Base-by-base conservation (phyloP, 1,140 invertebrate genomes). In the Neodiprion virginianus region DNA sequence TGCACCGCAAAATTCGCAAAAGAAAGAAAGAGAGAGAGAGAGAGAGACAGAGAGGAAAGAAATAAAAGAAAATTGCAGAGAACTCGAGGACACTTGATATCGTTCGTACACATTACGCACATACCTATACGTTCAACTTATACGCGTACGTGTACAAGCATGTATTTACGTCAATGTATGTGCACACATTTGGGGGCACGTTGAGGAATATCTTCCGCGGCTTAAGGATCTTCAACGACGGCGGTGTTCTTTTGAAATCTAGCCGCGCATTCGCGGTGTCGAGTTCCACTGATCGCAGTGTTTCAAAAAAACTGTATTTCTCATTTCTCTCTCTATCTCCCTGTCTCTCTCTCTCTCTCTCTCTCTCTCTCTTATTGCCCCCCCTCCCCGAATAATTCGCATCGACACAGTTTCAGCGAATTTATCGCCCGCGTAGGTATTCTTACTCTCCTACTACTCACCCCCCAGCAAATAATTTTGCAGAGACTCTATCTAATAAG, bases 181-280 rank as follows among this genome's bases (percentile, higher is more conserved):
- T 40, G 28, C 28, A 5, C 28, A 40, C 28, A 5, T 40, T 40
- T 40, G 28, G 28, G 28, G 28, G 28, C 28, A 40, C 53, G 53
- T 40, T 40, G 8, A 12, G 8, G 53, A 8, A 61, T 61, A 61
- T 8, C 28, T 61, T 17, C 53, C n/a, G 53, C 53, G 53, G 53
- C 53, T 61, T 61, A 12, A 61, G 53, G 53, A 61, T 61, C 53
- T 61, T 17, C 11, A 61, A 17, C 11, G 11, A 61, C 53, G 53
- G 53, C 53, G 53, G 53, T 61, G 11, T 61, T 61, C 53, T 61
- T 61, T 61, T 61, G 53, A 61, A 61, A 61, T 61, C 53, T 61
- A 61, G 53, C 53, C 53, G 53, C 53, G 53, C 53, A 61, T 8
- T 14, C 53, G 53, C 53, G 53, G 53, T 61, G 53, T 61, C 53